Evolutionary conservation across 2,888 invertebrate species (phyloP).

Genomic region (Philereme vetulata): DNA sequence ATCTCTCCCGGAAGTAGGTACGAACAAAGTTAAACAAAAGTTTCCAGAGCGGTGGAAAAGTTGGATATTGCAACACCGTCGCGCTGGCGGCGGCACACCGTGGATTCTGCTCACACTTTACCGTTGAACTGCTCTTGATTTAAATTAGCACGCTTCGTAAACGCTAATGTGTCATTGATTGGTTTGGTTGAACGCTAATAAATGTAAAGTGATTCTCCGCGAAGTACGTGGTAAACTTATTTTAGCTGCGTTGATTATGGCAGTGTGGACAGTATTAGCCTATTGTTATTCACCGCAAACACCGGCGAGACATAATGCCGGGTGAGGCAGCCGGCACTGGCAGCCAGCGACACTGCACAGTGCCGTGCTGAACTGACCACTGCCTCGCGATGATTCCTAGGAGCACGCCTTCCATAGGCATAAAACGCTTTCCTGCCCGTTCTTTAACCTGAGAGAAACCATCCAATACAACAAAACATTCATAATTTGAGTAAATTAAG

Average conservation of each 20-base stretch:
- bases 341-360: constrained; percentile 55
- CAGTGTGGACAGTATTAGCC: constrained; percentile 12
- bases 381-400: constrained; percentile 28
- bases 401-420: neutral
- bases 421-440: neutral
- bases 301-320: constrained; percentile 53
- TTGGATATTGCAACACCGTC: constrained; percentile 25
- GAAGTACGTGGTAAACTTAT: constrained; percentile 21
- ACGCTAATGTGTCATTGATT: constrained; percentile 28
- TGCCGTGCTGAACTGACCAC: constrained; percentile 25
- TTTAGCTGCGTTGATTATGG: constrained; percentile 18
- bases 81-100: neutral
- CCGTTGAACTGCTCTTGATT: constrained; percentile 1
- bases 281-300: constrained; percentile 43
- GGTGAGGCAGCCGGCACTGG: constrained; percentile 38
- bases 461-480: too few relatives aligned
- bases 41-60: constrained; percentile 16
- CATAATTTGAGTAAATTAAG: too few relatives aligned
- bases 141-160: constrained; percentile 13
- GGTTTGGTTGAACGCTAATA: constrained; percentile 17
- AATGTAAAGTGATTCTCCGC: constrained; percentile 22
- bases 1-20: constrained; percentile 32
- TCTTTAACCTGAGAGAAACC: neutral
- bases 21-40: constrained; percentile 30
- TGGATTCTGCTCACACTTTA: neutral